Evolutionary conservation across 2,797 vertebrate species (phyloP).

Genomic region (Columba guinea): DNA sequence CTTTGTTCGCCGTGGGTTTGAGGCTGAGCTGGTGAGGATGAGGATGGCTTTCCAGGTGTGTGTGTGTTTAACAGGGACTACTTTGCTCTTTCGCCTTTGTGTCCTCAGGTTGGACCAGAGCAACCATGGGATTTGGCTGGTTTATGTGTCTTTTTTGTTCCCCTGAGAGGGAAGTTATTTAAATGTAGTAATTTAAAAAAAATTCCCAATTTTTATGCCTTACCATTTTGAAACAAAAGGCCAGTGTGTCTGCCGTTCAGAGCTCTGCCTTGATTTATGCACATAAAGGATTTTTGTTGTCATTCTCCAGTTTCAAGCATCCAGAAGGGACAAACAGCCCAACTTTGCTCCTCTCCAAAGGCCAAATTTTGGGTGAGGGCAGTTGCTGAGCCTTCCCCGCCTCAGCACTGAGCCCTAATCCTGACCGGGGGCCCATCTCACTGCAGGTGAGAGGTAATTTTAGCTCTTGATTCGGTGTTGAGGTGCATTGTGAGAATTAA

Average conservation of each 20-base stretch:
- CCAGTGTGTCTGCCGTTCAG: accelerated
- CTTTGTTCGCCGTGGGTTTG: neutral
- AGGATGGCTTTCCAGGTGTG: neutral
- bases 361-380: neutral
- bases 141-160: neutral
- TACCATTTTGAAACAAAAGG: neutral
- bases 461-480: slow-evolving; percentile 10
- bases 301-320: neutral
- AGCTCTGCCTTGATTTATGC: neutral
- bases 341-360: neutral
- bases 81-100: neutral
- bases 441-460: slow-evolving; percentile 56
- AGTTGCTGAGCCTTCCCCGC: neutral
- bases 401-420: slow-evolving; percentile 39
- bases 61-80: neutral
- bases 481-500: slow-evolving; percentile 49
- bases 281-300: neutral
- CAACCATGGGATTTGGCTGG: accelerated
- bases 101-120: neutral
- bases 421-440: slow-evolving; percentile 47
- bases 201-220: neutral
- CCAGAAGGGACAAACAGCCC: neutral
- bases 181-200: neutral
- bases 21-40: accelerated
- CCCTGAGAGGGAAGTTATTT: neutral